These are phyloP conservation scores for Grammomys surdaster DNA, from an alignment of 2,113 vertebrate species.

Conservation along the genomic window DNA sequence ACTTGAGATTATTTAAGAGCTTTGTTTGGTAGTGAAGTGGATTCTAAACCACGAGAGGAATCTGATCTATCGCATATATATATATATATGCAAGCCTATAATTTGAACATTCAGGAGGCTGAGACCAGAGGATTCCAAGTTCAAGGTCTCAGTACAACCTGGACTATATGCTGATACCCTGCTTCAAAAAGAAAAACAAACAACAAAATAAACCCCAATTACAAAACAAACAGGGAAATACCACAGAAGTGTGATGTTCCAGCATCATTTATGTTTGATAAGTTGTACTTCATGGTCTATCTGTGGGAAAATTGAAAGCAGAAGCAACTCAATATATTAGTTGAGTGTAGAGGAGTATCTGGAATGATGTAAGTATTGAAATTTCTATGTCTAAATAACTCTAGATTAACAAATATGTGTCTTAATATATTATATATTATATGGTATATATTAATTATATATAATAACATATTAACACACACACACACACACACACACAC, in stretches of 20 bases:
- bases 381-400: not conserved
- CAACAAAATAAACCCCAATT: not conserved
- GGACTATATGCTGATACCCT: no score
- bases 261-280: not conserved
- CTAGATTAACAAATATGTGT: not conserved
- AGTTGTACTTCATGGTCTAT: not conserved
- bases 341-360: not conserved
- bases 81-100: not conserved
- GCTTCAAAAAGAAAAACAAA: not conserved
- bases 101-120: not conserved
- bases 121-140: not conserved
- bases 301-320: not conserved
- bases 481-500: no score
- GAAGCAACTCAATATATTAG: not conserved
- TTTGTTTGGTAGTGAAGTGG: not conserved
- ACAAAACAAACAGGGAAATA: not conserved
- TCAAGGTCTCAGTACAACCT: not conserved
- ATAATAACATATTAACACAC: no score
- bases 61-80: no score
- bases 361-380: no score
- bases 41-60: not conserved
- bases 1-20: not conserved
- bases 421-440: no score
- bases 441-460: no score
- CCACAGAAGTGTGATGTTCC: not conserved